Conservation (phyloP, 1,140 invertebrate species). For the Drosophila insularis region DNA sequence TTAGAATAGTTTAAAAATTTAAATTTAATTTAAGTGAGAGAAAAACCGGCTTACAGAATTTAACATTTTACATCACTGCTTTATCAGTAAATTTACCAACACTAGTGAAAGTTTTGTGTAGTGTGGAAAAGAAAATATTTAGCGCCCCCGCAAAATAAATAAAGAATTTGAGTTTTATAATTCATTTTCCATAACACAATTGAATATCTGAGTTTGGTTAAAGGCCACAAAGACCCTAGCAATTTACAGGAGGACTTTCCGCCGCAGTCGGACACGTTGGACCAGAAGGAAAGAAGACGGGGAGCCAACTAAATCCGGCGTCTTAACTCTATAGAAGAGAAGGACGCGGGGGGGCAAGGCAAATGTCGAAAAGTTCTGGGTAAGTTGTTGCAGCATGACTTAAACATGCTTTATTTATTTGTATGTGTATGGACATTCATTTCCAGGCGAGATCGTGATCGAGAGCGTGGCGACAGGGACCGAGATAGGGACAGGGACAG, state of each 20-base stretch:
- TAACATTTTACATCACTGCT: background rate
- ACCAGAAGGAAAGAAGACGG: background rate
- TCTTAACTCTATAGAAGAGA: background rate
- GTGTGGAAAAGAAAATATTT: slow-evolving; percentile 1
- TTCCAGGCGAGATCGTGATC: slow-evolving; percentile 22
- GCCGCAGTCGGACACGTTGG: background rate
- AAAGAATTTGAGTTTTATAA: background rate
- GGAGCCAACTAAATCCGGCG: slow-evolving; percentile 4
- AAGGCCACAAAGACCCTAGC: background rate
- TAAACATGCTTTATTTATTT: background rate
- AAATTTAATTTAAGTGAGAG: no score
- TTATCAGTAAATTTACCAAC: background rate
- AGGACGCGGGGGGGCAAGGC: background rate
- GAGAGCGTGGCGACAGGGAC: slow-evolving; percentile 62
- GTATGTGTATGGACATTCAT: background rate
- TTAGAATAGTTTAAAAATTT: no score
- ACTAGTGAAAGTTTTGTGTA: slow-evolving; percentile 3
- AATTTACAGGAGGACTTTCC: background rate
- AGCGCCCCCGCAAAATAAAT: background rate
- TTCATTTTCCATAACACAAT: background rate
- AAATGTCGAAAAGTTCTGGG: slow-evolving; percentile 53
- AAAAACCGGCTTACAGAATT: background rate
- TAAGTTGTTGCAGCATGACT: slow-evolving; percentile 21
- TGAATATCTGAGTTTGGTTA: background rate
- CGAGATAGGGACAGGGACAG: slow-evolving; percentile 42